Base-by-base conservation (phyloP, 2,797 vertebrate genomes). In the Urocyon cinereoargenteus region DNA sequence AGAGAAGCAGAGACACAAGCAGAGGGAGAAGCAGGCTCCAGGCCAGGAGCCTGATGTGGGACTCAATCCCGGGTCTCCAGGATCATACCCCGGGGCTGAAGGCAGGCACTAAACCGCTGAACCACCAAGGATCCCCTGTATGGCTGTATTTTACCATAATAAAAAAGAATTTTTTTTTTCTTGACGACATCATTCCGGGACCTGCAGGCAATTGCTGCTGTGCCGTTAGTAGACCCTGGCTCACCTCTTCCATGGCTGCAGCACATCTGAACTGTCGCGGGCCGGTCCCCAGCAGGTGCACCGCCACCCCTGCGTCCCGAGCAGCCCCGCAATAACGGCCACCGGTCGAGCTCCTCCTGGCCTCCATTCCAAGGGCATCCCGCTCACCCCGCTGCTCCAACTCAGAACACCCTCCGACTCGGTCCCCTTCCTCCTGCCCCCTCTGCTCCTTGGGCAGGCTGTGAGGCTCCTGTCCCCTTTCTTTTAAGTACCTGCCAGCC, bases 291-390 rank as follows among this genome's bases (percentile, higher is more conserved):
- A 45, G 45, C 61, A 49, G 66, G 22, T 9, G 28, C 31, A 4
- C 16, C 55, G 14, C 62, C 64, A 31, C 61, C 22, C 4, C 61
- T 31, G 3, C 15, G 1, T 0, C 34, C 53, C 6, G 34, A 45
- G 13, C 5, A 22, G 9, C 12, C 22, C 22, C 1, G 14, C 0
- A 4, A 24, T 18, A 28, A n/a, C 8, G 14, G 55, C 36, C 19
- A 12, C 5, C 5, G 26, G 5, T 8, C 6, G 64, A 77, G 51
- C n/a, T 83, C 59, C 62, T 51, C 3, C 49, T 57, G 73, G 55
- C 31, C 24, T 8, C 1, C 0, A 12, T 1, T 15, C 19, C 0
- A 9, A 66, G 51, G 18, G 57, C 49, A 5, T 14, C 8, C 16
- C 2, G 0, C 28, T 55, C 66, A 61, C 12, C 36, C 28, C 53